Percentiles rank a stretch among this genome's conserved stretches.
phyloP scores from a whole-genome alignment of 2,797 vertebrate genomes.

The Simalia tracyae region DNA sequence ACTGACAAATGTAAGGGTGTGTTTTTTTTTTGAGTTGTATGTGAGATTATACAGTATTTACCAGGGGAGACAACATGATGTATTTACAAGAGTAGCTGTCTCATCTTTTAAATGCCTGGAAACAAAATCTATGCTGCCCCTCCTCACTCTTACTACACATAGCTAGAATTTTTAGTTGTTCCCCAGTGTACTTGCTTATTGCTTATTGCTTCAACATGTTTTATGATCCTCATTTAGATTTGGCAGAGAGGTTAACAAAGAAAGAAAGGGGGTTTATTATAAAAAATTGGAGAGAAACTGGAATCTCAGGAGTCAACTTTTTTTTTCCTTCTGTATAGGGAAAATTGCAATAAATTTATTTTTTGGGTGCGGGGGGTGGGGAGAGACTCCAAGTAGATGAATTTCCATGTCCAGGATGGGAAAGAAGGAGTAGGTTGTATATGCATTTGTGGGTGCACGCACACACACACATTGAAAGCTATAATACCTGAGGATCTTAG shows the following conservation, averaged over 20 bases:
- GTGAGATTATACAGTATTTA: not conserved
- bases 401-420: not conserved
- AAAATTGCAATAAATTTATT: not conserved
- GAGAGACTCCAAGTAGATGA: not conserved
- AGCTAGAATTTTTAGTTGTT: not conserved
- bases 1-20: not conserved
- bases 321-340: not conserved
- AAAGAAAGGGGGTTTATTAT: not conserved
- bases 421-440: not conserved
- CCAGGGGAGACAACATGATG: not conserved
- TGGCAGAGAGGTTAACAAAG: too few species aligned
- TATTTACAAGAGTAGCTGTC: not conserved
- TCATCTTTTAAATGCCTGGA: not conserved
- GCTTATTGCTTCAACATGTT: not conserved
- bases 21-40: not conserved
- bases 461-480: fast-evolving
- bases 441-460: not conserved
- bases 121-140: not conserved
- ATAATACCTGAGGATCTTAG: not conserved
- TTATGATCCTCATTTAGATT: not conserved
- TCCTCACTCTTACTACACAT: not conserved
- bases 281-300: not conserved
- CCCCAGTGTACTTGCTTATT: not conserved
- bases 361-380: not conserved
- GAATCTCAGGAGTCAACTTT: not conserved